Percentiles rank a stretch among this genome's conserved stretches.
phyloP scores from a whole-genome alignment of 2,888 invertebrate species.

The Branchellion lobata region DNA sequence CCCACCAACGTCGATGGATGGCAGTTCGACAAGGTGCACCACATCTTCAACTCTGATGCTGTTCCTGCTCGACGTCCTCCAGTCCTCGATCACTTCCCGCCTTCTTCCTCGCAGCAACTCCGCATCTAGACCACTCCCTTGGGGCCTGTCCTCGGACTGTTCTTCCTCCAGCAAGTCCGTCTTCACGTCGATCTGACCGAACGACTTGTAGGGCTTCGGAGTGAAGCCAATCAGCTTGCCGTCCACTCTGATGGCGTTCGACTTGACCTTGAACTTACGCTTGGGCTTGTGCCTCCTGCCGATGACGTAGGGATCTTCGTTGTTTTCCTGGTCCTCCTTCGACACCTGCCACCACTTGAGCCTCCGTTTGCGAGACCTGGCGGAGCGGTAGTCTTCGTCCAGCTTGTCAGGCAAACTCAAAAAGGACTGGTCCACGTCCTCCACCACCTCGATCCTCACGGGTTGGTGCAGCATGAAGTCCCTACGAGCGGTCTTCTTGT shows the following conservation, averaged over 20 bases:
- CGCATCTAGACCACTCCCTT: too few species aligned
- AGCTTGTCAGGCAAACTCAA: slow-evolving; percentile 32
- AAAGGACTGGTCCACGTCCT: slow-evolving; percentile 9
- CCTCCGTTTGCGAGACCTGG: neutral
- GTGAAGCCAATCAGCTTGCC: slow-evolving; percentile 37
- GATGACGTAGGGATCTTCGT: neutral
- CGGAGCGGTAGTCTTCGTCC: neutral
- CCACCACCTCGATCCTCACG: slow-evolving; percentile 12
- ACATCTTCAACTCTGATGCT: slow-evolving; percentile 4
- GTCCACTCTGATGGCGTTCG: slow-evolving; percentile 3
- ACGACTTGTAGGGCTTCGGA: slow-evolving; percentile 31
- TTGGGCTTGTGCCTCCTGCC: neutral
- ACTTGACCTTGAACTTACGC: neutral
- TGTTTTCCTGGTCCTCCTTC: neutral
- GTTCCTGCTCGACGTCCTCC: neutral
- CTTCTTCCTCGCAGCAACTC: neutral
- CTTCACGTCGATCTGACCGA: slow-evolving; percentile 30
- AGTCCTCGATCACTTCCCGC: neutral
- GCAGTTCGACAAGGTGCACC: neutral
- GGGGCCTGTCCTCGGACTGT: too few species aligned
- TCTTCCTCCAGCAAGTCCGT: slow-evolving; percentile 27
- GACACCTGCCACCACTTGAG: slow-evolving; percentile 8
- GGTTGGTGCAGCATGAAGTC: slow-evolving; percentile 25
- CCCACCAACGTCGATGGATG: too few species aligned
- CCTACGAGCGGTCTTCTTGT: slow-evolving; percentile 18